A percentile compares a stretch with the other conserved stretches of the same genome.
These are phyloP conservation scores for Mus caroli DNA, from an alignment of 2,797 vertebrate species.

Conservation along the genomic window DNA sequence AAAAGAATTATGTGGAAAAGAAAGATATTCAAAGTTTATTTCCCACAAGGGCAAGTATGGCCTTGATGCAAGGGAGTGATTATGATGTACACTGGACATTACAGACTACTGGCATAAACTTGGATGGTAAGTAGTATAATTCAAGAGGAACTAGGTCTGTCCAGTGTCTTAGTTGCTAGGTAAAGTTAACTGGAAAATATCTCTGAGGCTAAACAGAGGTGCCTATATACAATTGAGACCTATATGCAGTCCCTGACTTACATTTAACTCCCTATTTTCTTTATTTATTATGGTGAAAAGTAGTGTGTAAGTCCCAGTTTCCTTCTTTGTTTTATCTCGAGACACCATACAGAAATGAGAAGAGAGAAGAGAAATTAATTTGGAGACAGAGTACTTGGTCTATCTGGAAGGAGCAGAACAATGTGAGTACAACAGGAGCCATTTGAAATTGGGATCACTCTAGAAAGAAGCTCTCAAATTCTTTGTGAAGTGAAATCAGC, in stretches of 20 bases:
- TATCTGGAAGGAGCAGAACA: neutral
- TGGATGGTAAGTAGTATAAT: neutral
- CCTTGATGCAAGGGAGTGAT: neutral
- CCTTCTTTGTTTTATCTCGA: neutral
- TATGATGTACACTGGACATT: neutral
- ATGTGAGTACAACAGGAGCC: neutral
- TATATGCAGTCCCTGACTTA: neutral
- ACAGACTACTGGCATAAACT: neutral
- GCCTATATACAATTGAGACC: neutral
- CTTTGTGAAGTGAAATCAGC: neutral
- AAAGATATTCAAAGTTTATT: neutral
- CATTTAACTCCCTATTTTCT: neutral
- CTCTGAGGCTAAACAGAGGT: neutral
- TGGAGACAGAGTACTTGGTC: neutral
- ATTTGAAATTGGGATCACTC: neutral
- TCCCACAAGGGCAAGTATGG: neutral
- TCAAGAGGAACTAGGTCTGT: neutral
- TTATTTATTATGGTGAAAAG: neutral
- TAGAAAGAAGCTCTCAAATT: neutral
- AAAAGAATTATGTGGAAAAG: neutral
- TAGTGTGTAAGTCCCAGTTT: neutral
- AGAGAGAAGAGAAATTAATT: constrained; percentile 22
- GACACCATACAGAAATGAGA: neutral
- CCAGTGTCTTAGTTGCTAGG: neutral
- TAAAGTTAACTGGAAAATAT: neutral